These are phyloP conservation scores for Sycophila texana DNA, from an alignment of 2,888 invertebrate species.

Conservation along the genomic window DNA sequence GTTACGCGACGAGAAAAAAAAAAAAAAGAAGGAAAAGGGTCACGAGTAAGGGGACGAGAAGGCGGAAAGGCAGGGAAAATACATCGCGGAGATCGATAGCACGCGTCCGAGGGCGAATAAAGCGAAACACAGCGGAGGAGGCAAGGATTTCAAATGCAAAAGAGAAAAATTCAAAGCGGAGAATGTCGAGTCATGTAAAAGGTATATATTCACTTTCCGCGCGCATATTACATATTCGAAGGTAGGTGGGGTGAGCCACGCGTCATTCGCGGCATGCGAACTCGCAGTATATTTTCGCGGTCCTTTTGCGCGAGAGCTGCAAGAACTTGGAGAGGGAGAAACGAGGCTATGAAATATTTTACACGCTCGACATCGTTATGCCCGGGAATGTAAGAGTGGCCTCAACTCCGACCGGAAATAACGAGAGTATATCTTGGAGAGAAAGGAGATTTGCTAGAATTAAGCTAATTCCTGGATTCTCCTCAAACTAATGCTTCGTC, in stretches of 20 bases:
- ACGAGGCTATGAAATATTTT: constrained; percentile 47
- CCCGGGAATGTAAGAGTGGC: constrained; percentile 14
- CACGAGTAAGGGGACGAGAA: neutral
- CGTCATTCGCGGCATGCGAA: constrained; percentile 46
- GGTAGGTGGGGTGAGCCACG: neutral
- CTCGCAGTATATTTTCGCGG: constrained; percentile 46
- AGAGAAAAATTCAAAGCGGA: constrained; percentile 31
- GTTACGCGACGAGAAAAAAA: neutral
- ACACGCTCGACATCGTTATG: constrained; percentile 38
- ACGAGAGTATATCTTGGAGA: neutral
- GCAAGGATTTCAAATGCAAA: constrained; percentile 40
- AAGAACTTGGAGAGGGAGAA: constrained; percentile 9
- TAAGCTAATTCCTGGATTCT: too few species aligned
- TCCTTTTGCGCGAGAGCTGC: constrained; percentile 11
- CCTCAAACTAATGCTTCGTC: too few species aligned
- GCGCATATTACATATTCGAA: constrained; percentile 46
- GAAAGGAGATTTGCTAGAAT: too few species aligned
- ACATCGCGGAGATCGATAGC: neutral
- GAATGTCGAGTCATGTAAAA: constrained; percentile 43
- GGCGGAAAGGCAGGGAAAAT: neutral
- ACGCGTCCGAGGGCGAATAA: constrained; percentile 11
- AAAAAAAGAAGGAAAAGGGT: neutral
- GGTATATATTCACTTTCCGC: constrained; percentile 48
- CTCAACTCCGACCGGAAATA: neutral
- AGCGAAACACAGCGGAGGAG: constrained; percentile 1